Conservation (phyloP, 2,888 invertebrate genomes). For the Homarus gammarus region DNA sequence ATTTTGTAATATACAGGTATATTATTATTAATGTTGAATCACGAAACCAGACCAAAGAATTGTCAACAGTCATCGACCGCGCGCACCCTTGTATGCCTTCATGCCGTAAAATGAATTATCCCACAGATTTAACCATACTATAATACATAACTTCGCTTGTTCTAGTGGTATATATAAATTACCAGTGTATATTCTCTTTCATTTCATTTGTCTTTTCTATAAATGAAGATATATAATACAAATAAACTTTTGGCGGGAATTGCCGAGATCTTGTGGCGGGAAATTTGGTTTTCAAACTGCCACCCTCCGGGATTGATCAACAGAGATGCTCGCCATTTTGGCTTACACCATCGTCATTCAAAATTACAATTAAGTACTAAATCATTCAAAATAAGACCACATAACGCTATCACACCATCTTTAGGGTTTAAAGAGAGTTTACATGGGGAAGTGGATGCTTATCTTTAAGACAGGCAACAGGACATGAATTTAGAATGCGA, state of each 20-base stretch:
- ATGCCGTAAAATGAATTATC: too few relatives aligned
- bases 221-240: neutral
- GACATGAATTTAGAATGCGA: slow-evolving; percentile 53
- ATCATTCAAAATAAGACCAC: slow-evolving; percentile 37
- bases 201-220: neutral
- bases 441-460: slow-evolving; percentile 5
- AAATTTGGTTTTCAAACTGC: slow-evolving; percentile 68
- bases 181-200: neutral
- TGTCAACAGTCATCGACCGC: neutral
- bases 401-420: slow-evolving; percentile 19
- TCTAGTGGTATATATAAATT: neutral
- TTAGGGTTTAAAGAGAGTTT: slow-evolving; percentile 24
- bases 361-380: slow-evolving; percentile 49
- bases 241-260: slow-evolving; percentile 68
- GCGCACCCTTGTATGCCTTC: neutral
- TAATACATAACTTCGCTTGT: neutral
- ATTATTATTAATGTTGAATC: too few relatives aligned
- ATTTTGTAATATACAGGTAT: too few relatives aligned
- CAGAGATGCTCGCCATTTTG: slow-evolving; percentile 68
- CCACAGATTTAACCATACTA: neutral
- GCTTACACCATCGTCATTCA: slow-evolving; percentile 24
- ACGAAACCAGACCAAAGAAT: too few relatives aligned
- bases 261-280: slow-evolving; percentile 55
- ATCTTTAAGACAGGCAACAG: slow-evolving; percentile 27
- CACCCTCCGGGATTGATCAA: slow-evolving; percentile 59